Conservation (phyloP, 2,888 invertebrate species). For the Neoascia interrupta region DNA sequence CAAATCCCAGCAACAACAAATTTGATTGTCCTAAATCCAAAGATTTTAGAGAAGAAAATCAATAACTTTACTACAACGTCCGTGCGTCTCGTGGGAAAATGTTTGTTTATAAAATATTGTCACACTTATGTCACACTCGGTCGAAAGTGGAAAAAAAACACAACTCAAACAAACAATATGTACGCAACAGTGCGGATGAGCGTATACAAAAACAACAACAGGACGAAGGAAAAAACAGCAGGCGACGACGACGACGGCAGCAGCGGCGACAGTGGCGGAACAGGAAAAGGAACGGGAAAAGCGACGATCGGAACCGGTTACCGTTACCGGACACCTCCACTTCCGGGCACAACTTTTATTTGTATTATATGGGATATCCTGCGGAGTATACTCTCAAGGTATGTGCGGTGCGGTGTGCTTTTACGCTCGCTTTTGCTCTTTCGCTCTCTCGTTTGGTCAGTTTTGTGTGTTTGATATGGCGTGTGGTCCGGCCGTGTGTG, state of each 20-base stretch:
- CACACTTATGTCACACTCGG: constrained; percentile 56
- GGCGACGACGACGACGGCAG: constrained; percentile 50
- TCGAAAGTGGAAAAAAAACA: constrained; percentile 33
- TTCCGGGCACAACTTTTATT: constrained; percentile 79
- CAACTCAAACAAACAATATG: no score
- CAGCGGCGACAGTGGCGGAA: constrained; percentile 74
- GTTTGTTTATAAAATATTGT: constrained; percentile 59
- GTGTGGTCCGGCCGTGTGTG: constrained; percentile 9
- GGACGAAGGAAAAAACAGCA: neutral
- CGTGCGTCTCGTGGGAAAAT: neutral
- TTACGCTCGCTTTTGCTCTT: constrained; percentile 20
- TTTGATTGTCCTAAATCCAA: neutral
- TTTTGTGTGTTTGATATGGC: constrained; percentile 3
- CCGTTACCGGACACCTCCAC: constrained; percentile 81
- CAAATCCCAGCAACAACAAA: constrained; percentile 6
- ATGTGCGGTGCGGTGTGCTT: constrained; percentile 33
- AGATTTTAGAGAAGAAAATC: no score
- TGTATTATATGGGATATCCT: constrained; percentile 69
- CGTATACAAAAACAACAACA: constrained; percentile 13
- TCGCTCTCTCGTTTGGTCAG: constrained; percentile 19
- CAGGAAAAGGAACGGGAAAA: constrained; percentile 80
- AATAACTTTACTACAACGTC: neutral
- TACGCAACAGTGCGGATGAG: constrained; percentile 40
- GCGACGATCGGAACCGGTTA: constrained; percentile 81
- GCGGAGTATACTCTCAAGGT: constrained; percentile 56